Evolutionary conservation across 2,888 invertebrate species (phyloP).

Genomic region (Graphium colonna): DNA sequence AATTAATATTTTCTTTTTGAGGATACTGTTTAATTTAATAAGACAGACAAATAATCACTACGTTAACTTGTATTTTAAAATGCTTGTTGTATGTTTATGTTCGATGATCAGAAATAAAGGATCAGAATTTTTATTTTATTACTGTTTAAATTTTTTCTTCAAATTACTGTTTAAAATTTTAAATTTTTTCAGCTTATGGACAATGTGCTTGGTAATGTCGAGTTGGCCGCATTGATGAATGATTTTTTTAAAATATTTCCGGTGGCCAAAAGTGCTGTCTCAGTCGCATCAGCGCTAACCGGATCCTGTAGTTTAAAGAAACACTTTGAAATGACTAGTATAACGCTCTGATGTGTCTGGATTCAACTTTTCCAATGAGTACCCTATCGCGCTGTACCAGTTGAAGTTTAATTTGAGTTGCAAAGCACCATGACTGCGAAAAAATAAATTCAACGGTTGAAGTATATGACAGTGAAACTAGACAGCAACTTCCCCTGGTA

Average conservation of each 20-base stretch:
- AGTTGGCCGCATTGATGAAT: constrained; percentile 61
- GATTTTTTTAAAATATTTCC: constrained; percentile 64
- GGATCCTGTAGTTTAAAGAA: constrained; percentile 53
- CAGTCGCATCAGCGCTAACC: constrained; percentile 56
- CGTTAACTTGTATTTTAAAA: too few relatives aligned
- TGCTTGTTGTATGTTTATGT: too few relatives aligned
- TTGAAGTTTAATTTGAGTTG: constrained; percentile 63
- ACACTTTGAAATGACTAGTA: constrained; percentile 38
- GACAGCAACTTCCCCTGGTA: constrained; percentile 47
- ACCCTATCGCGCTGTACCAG: constrained; percentile 55
- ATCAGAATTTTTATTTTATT: too few relatives aligned
- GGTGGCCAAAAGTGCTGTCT: constrained; percentile 53
- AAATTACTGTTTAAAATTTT: too few relatives aligned
- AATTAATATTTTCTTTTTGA: too few relatives aligned
- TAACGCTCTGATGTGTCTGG: constrained; percentile 57
- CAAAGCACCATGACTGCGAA: constrained; percentile 35
- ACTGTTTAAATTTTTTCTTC: too few relatives aligned
- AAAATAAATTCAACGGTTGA: constrained; percentile 43
- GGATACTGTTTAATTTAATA: too few relatives aligned
- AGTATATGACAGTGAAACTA: constrained; percentile 61
- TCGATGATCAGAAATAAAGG: too few relatives aligned
- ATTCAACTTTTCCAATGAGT: constrained; percentile 64
- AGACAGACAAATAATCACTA: too few relatives aligned
- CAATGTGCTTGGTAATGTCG: constrained; percentile 54
- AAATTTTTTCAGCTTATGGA: constrained; percentile 55